These are phyloP conservation scores for Polypedilum vanderplanki DNA, from an alignment of 1,140 invertebrate species.

Conservation along the genomic window DNA sequence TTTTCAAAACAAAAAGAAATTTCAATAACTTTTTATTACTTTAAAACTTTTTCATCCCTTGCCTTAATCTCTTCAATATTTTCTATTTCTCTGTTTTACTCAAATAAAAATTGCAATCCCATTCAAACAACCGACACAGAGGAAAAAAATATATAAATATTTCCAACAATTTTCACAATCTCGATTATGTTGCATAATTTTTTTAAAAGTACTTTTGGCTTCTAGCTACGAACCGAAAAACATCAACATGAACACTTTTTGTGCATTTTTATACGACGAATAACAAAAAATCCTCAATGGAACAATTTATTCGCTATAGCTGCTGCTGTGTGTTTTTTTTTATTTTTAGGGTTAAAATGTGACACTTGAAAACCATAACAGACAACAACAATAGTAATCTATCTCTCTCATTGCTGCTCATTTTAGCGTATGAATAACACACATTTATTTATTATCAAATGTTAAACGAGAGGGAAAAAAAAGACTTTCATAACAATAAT, in stretches of 20 bases:
- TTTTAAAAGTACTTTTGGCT: background rate
- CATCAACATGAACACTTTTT: background rate
- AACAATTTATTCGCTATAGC: background rate
- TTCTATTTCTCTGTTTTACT: no score
- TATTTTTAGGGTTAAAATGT: background rate
- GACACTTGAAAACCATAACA: background rate
- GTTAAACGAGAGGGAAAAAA: background rate
- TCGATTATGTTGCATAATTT: background rate
- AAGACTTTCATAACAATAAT: background rate
- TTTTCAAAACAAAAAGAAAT: no score
- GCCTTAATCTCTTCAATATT: no score
- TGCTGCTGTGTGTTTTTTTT: background rate
- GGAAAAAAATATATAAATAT: no score
- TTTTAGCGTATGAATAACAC: background rate
- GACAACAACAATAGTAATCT: background rate
- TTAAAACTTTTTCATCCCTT: no score
- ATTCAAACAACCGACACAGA: no score
- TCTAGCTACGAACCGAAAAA: background rate
- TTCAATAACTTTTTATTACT: no score
- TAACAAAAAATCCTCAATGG: background rate
- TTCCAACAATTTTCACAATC: no score
- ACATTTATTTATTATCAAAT: background rate
- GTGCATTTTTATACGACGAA: background rate
- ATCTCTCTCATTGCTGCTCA: no score
- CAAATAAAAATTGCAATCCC: no score